Evolutionary conservation across 2,113 vertebrate genomes (phyloP).

Genomic region (Thamnophis sirtalis): DNA sequence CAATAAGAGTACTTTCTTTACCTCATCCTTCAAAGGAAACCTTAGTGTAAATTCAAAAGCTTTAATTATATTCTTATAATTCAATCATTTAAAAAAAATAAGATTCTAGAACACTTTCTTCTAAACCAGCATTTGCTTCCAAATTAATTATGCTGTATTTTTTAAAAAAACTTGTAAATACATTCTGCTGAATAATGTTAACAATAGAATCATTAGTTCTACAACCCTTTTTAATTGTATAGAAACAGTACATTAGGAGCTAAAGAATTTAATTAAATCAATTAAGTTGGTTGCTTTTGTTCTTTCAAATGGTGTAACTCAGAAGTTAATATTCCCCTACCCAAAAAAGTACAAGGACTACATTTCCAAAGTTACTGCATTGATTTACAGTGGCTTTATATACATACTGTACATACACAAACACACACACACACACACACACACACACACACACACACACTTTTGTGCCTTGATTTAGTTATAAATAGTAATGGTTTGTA

Average conservation of each 20-base stretch:
- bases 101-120: conserved; percentile 6
- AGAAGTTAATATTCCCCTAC: conserved; percentile 38
- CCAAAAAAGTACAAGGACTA: conserved; percentile 17
- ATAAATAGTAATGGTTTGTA: background rate
- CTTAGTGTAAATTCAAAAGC: background rate
- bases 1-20: no score
- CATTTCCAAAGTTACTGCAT: conserved; percentile 40
- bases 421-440: no score
- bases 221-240: conserved; percentile 57
- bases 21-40: conserved; percentile 1
- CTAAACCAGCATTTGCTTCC: conserved; percentile 21
- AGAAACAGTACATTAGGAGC: conserved; percentile 57
- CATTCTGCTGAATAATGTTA: conserved; percentile 33
- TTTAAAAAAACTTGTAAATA: conserved; percentile 39
- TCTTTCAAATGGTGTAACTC: conserved; percentile 29
- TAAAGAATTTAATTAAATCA: conserved; percentile 62
- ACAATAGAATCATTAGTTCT: conserved; percentile 45
- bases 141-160: conserved; percentile 44
- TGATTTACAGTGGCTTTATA: conserved; percentile 34
- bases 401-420: no score
- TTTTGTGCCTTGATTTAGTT: conserved; percentile 14
- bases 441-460: no score
- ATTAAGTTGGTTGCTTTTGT: conserved; percentile 41
- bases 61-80: conserved; percentile 25
- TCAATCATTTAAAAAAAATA: conserved; percentile 20